A percentile compares a stretch with the other conserved stretches of the same genome.
phyloP scores from a whole-genome alignment of 2,797 vertebrate species.

The Sandelia bainsii region DNA sequence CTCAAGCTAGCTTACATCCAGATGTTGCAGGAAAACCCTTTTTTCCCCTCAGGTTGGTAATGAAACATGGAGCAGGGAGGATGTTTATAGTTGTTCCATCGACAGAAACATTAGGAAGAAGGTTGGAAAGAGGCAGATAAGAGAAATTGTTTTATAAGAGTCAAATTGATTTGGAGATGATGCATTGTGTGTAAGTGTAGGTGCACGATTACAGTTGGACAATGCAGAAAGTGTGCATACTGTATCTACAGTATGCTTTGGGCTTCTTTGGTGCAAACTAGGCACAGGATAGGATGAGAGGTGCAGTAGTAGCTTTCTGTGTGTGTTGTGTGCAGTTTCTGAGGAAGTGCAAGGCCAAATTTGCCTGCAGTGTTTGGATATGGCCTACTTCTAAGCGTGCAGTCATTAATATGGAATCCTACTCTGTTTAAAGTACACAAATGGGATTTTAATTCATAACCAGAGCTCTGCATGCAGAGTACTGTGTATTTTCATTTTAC shows the following conservation, averaged over 20 bases:
- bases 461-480: conserved; percentile 40
- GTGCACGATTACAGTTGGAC: conserved; percentile 11
- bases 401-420: conserved; percentile 70
- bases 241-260: conserved; percentile 49
- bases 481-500: conserved; percentile 34
- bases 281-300: conserved; percentile 53
- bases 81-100: conserved; percentile 32
- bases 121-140: conserved; percentile 22
- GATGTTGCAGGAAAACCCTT: conserved; percentile 61
- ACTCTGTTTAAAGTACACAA: conserved; percentile 70
- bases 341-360: conserved; percentile 76
- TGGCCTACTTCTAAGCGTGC: conserved; percentile 81
- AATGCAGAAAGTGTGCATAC: conserved; percentile 18
- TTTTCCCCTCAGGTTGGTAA: conserved; percentile 52
- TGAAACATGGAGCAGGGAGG: conserved; percentile 52
- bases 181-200: conserved; percentile 5
- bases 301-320: conserved; percentile 46
- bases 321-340: conserved; percentile 70
- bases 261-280: conserved; percentile 57
- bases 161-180: conserved; percentile 37
- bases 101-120: conserved; percentile 25
- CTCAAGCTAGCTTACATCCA: conserved; percentile 69
- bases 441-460: conserved; percentile 70
- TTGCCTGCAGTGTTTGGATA: conserved; percentile 78
- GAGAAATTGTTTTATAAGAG: conserved; percentile 12